Conservation (phyloP, 2,113 vertebrate genomes). For the Xiphophorus couchianus region DNA sequence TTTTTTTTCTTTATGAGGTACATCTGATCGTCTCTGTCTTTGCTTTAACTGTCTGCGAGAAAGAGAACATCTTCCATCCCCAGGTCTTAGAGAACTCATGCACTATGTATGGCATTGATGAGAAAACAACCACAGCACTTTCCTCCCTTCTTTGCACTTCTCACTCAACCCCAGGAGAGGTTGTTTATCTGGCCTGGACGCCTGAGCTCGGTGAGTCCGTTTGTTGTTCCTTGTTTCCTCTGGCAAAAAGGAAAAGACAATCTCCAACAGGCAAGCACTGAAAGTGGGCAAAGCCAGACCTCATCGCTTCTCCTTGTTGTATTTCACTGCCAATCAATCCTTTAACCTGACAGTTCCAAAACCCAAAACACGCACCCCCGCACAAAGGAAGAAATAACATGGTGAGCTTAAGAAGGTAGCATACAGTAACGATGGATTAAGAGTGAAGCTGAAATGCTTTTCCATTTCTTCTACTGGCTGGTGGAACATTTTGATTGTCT, state of each 20-base stretch:
- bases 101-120: slow-evolving; percentile 70
- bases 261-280: slow-evolving; percentile 6
- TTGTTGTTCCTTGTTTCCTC: slow-evolving; percentile 39
- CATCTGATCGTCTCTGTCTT: slow-evolving; percentile 4
- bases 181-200: slow-evolving; percentile 51
- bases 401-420: too few relatives aligned
- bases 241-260: slow-evolving; percentile 11
- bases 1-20: too few relatives aligned
- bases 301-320: slow-evolving; percentile 11
- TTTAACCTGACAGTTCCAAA: slow-evolving; percentile 1
- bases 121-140: slow-evolving; percentile 52
- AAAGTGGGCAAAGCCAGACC: slow-evolving; percentile 7
- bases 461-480: too few relatives aligned
- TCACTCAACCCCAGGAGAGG: slow-evolving; percentile 46
- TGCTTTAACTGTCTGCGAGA: slow-evolving; percentile 14
- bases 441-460: too few relatives aligned
- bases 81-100: slow-evolving; percentile 50
- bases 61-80: slow-evolving; percentile 25
- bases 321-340: slow-evolving; percentile 46
- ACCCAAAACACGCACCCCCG: not conserved
- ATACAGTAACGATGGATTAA: too few relatives aligned
- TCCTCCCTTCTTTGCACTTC: slow-evolving; percentile 45
- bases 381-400: too few relatives aligned
- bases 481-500: too few relatives aligned
- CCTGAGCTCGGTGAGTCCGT: slow-evolving; percentile 31